A percentile compares a stretch with the other conserved stretches of the same genome.
These are phyloP conservation scores for Chalcosyrphus nemorum DNA, from an alignment of 2,888 invertebrate species.

Conservation along the genomic window DNA sequence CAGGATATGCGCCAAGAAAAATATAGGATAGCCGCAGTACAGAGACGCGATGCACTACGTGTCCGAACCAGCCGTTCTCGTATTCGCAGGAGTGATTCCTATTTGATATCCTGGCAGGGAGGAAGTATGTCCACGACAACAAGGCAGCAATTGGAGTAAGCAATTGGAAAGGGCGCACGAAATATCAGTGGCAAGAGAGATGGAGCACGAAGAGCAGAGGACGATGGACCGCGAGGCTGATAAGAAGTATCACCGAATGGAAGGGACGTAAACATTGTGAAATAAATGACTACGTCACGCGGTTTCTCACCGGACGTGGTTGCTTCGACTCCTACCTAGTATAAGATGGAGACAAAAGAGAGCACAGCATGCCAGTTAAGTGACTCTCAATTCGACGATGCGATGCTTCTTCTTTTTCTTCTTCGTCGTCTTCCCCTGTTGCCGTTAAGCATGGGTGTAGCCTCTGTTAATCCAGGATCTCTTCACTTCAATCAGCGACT, in stretches of 20 bases:
- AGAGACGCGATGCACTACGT: background rate
- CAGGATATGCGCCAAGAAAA: background rate
- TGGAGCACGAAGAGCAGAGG: background rate
- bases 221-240: background rate
- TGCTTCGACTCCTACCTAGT: background rate
- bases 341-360: background rate
- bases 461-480: too few relatives aligned
- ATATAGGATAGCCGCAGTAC: background rate
- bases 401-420: too few relatives aligned
- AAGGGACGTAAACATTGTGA: background rate
- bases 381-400: background rate
- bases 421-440: too few relatives aligned
- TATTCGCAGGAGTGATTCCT: background rate
- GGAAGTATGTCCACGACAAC: background rate
- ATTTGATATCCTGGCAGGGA: background rate
- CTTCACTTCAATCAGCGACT: too few relatives aligned
- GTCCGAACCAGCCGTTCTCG: background rate
- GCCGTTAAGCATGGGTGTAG: too few relatives aligned
- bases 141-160: background rate
- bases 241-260: background rate
- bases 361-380: background rate
- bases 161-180: background rate
- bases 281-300: background rate
- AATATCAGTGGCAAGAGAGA: background rate
- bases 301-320: background rate